These are phyloP conservation scores for Tetragnatha montana DNA, from an alignment of 2,888 invertebrate genomes.

Conservation along the genomic window DNA sequence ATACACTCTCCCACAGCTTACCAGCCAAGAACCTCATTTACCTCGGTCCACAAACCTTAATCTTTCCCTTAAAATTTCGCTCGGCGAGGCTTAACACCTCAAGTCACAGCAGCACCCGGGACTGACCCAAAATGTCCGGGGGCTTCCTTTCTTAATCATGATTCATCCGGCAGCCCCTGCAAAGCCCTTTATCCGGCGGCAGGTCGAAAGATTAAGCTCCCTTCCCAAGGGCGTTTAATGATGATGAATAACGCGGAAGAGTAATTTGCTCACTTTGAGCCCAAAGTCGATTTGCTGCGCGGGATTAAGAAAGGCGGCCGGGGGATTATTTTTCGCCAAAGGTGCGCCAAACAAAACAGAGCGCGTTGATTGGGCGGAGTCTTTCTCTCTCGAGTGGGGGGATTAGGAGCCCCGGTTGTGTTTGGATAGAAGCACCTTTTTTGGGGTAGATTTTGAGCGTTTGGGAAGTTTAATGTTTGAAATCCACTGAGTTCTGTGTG, in stretches of 20 bases:
- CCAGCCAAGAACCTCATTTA: too few species aligned
- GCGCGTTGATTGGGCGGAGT: not conserved
- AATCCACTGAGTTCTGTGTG: too few species aligned
- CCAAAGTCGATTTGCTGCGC: conserved; percentile 20
- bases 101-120: not conserved
- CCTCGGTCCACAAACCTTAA: too few species aligned
- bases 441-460: too few species aligned
- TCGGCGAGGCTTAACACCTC: not conserved
- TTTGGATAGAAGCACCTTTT: too few species aligned
- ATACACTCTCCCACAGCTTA: too few species aligned
- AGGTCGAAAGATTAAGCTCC: conserved; percentile 42
- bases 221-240: conserved; percentile 43
- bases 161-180: conserved; percentile 25
- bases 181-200: conserved; percentile 16
- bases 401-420: not conserved
- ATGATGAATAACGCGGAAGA: conserved; percentile 46
- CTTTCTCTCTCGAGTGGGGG: not conserved
- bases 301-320: conserved; percentile 22
- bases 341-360: conserved; percentile 20
- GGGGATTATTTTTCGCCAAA: conserved; percentile 38
- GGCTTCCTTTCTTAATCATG: conserved; percentile 40
- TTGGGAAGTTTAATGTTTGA: not conserved
- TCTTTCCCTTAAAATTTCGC: too few species aligned
- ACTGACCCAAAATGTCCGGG: conserved; percentile 31
- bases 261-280: conserved; percentile 39